These are phyloP conservation scores for Dendrocincla fuliginosa DNA, from an alignment of 2,797 vertebrate genomes.

Conservation along the genomic window DNA sequence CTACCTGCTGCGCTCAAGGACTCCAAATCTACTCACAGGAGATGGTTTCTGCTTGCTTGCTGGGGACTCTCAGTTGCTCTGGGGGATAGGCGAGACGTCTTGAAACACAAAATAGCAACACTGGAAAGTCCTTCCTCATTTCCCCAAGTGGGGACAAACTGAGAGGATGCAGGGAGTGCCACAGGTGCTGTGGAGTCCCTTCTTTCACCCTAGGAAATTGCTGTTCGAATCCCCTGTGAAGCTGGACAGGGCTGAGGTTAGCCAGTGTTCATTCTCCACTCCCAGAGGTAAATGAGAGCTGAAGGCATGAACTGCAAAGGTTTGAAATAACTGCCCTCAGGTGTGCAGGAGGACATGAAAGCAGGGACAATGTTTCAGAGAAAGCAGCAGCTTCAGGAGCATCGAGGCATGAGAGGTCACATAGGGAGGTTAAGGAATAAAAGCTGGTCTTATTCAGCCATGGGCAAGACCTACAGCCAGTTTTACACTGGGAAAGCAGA, in stretches of 20 bases:
- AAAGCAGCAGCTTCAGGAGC: not conserved
- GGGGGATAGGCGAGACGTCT: not conserved
- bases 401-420: not conserved
- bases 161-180: not conserved
- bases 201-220: not conserved
- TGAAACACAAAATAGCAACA: no score
- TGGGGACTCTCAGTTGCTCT: not conserved
- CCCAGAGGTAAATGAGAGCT: not conserved
- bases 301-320: rapidly evolving
- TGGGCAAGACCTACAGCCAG: not conserved
- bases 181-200: no score
- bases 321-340: not conserved
- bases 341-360: rapidly evolving
- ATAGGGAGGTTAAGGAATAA: not conserved
- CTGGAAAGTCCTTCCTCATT: not conserved
- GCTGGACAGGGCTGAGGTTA: not conserved
- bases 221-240: not conserved
- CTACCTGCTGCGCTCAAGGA: not conserved
- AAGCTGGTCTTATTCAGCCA: not conserved
- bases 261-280: not conserved
- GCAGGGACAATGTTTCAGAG: not conserved
- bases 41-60: not conserved
- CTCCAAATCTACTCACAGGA: not conserved
- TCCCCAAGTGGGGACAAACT: rapidly evolving
- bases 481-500: not conserved